Percentiles rank a stretch among this genome's conserved stretches.
Evolutionary conservation across 2,113 vertebrate species (phyloP).

Genomic region (Chloroceryle aenea): DNA sequence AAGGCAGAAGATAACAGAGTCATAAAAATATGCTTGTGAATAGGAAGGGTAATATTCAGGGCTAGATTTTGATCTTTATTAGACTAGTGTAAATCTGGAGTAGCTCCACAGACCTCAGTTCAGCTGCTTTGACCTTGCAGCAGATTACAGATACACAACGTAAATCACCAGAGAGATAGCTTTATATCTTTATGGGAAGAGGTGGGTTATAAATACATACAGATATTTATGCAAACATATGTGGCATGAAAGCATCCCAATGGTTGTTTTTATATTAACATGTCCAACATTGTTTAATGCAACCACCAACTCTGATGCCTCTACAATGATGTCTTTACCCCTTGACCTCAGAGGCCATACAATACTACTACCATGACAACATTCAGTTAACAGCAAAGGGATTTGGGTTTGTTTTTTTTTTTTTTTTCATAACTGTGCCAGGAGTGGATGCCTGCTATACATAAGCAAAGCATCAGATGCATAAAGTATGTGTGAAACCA

Average conservation of each 20-base stretch:
- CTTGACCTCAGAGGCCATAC: background rate
- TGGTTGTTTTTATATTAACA: background rate
- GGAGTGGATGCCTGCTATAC: background rate
- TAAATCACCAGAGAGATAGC: conserved; percentile 35
- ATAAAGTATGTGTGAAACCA: background rate
- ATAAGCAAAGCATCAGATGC: background rate
- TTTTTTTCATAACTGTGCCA: background rate
- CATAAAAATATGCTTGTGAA: conserved; percentile 29
- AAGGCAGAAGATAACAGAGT: conserved; percentile 52
- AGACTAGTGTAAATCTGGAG: conserved; percentile 42
- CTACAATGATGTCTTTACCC: background rate
- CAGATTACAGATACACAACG: background rate
- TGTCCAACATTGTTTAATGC: background rate
- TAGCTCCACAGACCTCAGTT: conserved; percentile 53
- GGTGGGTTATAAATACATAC: background rate
- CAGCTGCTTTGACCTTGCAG: conserved; percentile 44
- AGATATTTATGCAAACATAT: conserved; percentile 32
- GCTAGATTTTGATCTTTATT: conserved; percentile 70
- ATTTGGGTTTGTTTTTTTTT: background rate
- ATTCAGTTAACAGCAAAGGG: background rate
- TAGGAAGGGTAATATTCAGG: conserved; percentile 19
- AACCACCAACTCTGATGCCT: background rate
- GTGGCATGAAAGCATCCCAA: background rate
- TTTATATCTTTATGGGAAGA: conserved; percentile 17
- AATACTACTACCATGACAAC: accelerated